These are phyloP conservation scores for Halyomorpha halys DNA, from an alignment of 1,140 invertebrate species.

Conservation along the genomic window DNA sequence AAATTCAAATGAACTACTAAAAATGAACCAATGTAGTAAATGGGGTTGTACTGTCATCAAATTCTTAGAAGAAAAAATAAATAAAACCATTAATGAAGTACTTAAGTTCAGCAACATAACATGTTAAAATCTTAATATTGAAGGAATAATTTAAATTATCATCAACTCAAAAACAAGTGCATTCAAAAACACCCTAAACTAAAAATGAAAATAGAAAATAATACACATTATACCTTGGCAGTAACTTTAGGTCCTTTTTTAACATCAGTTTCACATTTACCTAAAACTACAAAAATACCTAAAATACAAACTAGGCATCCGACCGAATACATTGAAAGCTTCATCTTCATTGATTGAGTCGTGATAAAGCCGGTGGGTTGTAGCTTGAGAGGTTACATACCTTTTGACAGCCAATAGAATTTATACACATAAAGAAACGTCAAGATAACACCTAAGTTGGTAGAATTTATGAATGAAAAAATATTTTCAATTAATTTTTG, in stretches of 20 bases:
- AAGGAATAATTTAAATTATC: neutral
- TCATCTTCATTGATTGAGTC: too few species aligned
- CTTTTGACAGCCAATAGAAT: too few species aligned
- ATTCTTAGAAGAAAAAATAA: neutral
- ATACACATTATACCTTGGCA: neutral
- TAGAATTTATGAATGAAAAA: too few species aligned
- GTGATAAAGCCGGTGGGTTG: too few species aligned
- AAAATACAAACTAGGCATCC: too few species aligned
- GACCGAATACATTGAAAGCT: too few species aligned
- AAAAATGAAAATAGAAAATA: neutral
- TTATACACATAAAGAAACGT: too few species aligned
- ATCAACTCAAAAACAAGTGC: neutral
- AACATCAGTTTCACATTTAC: constrained; percentile 36
- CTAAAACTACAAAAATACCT: too few species aligned
- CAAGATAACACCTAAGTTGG: too few species aligned
- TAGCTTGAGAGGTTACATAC: too few species aligned
- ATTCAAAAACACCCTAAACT: neutral
- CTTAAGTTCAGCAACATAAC: neutral
- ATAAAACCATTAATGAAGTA: neutral
- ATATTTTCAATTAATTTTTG: too few species aligned
- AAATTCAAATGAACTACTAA: neutral
- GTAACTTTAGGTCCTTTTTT: constrained; percentile 17
- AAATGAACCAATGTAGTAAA: too few species aligned
- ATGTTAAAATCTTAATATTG: neutral
- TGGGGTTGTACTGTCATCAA: neutral